Base-by-base conservation (phyloP, 1,140 invertebrate genomes). In the Macrosteles quadrilineatus region DNA sequence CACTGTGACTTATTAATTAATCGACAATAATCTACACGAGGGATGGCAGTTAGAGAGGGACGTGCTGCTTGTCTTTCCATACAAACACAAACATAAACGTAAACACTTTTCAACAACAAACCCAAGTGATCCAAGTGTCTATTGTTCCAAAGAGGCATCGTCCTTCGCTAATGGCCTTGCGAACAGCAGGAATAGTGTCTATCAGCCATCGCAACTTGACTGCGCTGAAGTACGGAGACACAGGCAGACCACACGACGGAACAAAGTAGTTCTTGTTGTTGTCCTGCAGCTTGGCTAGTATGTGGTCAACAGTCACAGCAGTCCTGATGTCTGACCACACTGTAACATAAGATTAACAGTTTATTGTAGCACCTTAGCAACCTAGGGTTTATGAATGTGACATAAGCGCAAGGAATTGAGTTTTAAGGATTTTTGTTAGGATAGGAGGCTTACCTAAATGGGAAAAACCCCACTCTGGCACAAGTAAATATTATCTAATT, bases 141-240 rank as follows among this genome's bases (percentile, higher is more conserved):
- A 98, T 90, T 47, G 95, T 99, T 6, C 98, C 98, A 84, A 98
- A 98, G 72, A 91, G 83, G 78, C 94, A 95, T 31, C 84, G 86
- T 2, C 87, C 85, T 62, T 91, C 87, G 43, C 89, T 84, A 73
- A 95, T 87, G 0, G 95, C 92, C 75, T 89, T 83, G 73, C 87
- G 87, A 0, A 99, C 92, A 43, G 84, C 84, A 11, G 88, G 84
- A 32, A 95, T 86, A 82, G 99, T 96, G 76, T 98, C 92, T 21
- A 96, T 86, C 3, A 99, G 82, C 98, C 98, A 99, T 72, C 90
- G 86, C 23, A 99, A 83, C 83, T 94, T 94, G 0, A 94, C 84
- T 3, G 95, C 96, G 80, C 94, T 97, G 80, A 99, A 99, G 83
- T 99, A 99, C 0, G 96, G 94, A 23, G 94, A 94, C 53, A 99